These are phyloP conservation scores for Colinus virginianus DNA, from an alignment of 2,113 vertebrate genomes.

Conservation along the genomic window DNA sequence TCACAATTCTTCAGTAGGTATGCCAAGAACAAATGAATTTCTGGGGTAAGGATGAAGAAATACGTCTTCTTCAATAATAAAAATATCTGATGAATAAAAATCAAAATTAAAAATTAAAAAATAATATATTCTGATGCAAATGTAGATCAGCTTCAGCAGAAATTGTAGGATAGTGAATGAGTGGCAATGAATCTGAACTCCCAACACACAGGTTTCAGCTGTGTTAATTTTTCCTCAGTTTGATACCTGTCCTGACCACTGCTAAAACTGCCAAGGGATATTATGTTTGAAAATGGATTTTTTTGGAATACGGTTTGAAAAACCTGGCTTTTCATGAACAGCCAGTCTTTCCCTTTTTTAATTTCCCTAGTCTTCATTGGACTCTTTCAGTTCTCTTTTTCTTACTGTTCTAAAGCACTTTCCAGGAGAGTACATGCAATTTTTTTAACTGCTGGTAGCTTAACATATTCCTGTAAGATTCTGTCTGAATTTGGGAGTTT, in stretches of 20 bases:
- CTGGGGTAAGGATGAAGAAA: neutral
- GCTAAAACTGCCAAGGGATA: neutral
- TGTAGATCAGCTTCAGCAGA: neutral
- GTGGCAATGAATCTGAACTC: neutral
- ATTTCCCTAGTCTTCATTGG: neutral
- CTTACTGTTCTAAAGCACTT: neutral
- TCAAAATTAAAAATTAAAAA: neutral
- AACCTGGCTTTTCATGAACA: neutral
- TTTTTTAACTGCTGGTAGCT: neutral
- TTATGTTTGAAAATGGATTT: neutral
- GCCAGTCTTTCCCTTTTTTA: neutral
- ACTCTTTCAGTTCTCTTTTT: neutral
- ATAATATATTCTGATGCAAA: neutral
- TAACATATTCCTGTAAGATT: neutral
- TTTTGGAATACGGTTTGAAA: neutral
- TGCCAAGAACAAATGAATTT: neutral
- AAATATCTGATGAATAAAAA: neutral
- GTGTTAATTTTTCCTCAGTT: neutral
- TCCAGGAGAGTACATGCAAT: neutral
- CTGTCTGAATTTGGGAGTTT: neutral
- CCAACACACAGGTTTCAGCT: neutral
- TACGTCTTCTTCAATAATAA: neutral
- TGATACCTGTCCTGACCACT: neutral
- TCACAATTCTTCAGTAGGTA: neutral
- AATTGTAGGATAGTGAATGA: neutral